Evolutionary conservation across 2,113 vertebrate genomes (phyloP).

Genomic region (Pygoscelis antarcticus): DNA sequence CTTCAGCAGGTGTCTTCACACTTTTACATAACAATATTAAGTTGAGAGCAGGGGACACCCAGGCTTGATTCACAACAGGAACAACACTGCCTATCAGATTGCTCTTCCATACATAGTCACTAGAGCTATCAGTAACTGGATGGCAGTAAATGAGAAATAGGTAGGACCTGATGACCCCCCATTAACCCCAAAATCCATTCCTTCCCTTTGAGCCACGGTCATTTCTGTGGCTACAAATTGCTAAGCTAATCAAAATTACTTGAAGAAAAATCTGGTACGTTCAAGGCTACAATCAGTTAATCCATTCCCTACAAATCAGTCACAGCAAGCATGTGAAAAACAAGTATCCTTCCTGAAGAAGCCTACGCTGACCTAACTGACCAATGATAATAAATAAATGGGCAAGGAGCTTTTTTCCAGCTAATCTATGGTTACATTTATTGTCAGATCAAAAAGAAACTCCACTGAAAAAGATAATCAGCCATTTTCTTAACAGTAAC

Average conservation of each 20-base stretch:
- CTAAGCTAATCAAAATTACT: not conserved
- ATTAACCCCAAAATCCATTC: not conserved
- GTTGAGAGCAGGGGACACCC: accelerated
- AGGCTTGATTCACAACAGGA: not conserved
- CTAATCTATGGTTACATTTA: not conserved
- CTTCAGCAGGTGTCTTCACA: not conserved
- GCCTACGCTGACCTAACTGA: not conserved
- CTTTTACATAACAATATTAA: not conserved
- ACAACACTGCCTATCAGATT: not conserved
- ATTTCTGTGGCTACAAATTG: not conserved
- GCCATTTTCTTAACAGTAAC: not conserved
- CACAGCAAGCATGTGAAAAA: not conserved
- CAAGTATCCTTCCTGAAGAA: not conserved
- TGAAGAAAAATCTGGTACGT: not conserved
- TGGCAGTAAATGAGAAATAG: not conserved
- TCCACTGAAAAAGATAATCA: not conserved
- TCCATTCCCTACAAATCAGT: not conserved
- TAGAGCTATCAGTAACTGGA: not conserved
- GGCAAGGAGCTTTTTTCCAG: not conserved
- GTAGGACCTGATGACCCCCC: not conserved
- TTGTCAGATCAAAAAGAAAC: not conserved
- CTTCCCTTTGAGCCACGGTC: not conserved
- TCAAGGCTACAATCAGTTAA: not conserved
- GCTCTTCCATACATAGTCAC: not conserved
- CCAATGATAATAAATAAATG: not conserved